Base-by-base conservation (phyloP, 2,113 vertebrate species). In the Seriola aureovittata region DNA sequence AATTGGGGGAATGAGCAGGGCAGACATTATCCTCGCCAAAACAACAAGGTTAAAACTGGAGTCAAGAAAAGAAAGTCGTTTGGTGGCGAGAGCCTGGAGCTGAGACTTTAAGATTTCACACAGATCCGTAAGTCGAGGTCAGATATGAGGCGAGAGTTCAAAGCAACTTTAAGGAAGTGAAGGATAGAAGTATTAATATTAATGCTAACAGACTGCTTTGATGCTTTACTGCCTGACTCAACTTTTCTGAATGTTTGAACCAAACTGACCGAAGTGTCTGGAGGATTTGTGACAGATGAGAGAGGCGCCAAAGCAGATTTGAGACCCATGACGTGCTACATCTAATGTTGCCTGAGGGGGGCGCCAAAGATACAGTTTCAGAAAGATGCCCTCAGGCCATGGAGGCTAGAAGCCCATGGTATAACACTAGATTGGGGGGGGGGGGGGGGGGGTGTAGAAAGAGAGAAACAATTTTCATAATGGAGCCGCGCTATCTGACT, bases 401-500 rank as follows among this genome's bases (percentile, higher is more conserved):
- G 21, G 10, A 67, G 42, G 65, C 21, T 32, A 3, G 21, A 80
- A 74, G 34, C 66, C 68, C 52, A 65, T 64, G 63, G 54, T 64
- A 71, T n/a, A 57, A 60, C 60, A 91, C 55, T 57, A 68, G 90
- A 88, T 82, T 78, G 77, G n/a, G 59, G 29, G 21, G 34, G 16
- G 17, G 42, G 4, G 2, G 1, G 2, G 46, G 4, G 2, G 13
- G 2, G 46, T 13, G 36, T 78, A 71, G 66, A 89, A 83, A 84
- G 78, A 86, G 74, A 85, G 72, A 87, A 92, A 92, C 87, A 89
- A 81, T 93, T 93, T 91, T 92, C 81, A 89, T 91, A 90, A 93
- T 89, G 87, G 84, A 91, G 70, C 79, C 54, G 74, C 48, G 38
- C 79, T 71, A 91, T 86, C 79, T 89, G 82, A 90, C 89, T 90